Evolutionary conservation across 2,888 invertebrate genomes (phyloP), one percentile per base, ranked within the genome.

Genomic region (Synergus gifuensis): DNA sequence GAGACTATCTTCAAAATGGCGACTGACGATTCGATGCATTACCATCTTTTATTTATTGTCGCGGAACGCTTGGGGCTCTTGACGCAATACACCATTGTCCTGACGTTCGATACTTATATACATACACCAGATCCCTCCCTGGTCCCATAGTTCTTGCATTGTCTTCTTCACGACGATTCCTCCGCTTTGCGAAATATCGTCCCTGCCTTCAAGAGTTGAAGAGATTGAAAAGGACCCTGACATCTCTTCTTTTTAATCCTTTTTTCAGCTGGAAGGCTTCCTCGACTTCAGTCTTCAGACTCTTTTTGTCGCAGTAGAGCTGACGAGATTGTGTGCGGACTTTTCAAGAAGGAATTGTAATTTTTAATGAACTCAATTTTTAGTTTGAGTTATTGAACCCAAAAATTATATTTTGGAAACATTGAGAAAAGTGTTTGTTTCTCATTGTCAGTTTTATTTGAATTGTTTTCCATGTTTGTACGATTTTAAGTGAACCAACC

Each of bases 1-100:
- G 90, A 90, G 88, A 90, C 87, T 87, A 85, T 86, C 87, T 87
- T 88, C 89, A 91, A 91, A 90, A 91, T 91, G 91, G 91, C 91
- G 91, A 89, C 88, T 86, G 79, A 84, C 78, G 84, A 73, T 73
- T 73, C 85, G 83, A 85, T 86, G 85, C 85, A 83, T 83, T 81
- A 81, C 83, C 86, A 86, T 89, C 88, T 88, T 89, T 88, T 86
- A 86, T 88, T 85, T 77, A 67, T 73, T 49, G 73, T 54, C 73
- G 49, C 73, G 49, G 73, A 73, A 54, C 54, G 73, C 73, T 54
- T 36, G 49, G 73, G 49, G 73, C 73, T 66, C 76, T 76, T 63
- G 60, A 76, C 44, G 63, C 76, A 76, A 76, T 76, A 76, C 42
- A 60, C 76, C 76, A 76, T 76, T 76, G 76, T 76, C 62, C 63